Base-by-base conservation (phyloP, 2,797 vertebrate species). In the Scleropages formosus region DNA sequence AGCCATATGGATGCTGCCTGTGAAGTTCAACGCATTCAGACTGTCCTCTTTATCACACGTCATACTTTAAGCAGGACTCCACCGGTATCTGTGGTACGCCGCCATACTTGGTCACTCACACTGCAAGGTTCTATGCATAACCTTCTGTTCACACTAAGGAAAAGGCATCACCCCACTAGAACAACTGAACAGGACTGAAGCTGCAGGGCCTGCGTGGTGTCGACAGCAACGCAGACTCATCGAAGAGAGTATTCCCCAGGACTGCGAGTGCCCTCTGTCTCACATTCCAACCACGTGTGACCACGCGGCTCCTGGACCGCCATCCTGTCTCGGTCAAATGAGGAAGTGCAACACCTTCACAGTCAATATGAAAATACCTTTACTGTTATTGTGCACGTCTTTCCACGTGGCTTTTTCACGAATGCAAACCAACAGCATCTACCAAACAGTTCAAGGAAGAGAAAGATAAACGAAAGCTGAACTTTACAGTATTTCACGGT, bases 341-440 rank as follows among this genome's bases (percentile, higher is more conserved):
- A 12, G 1, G 18, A 81, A 75, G 58, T 77, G 78, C 81, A 11
- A 72, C 63, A 49, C 75, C 72, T 86, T 86, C 84, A 70, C 86
- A 85, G 85, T 88, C 87, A 88, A 84, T 89, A 90, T 89, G 88
- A 90, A 92, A 92, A 91, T 89, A 92, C 89, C 80, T 92, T 91
- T 88, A 91, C 86, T 81, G 79, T 81, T 83, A 89, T 82, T 81
- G 79, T 85, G 76, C 66, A 85, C 87, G 84, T 85, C 83, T 88
- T 89, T 90, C 82, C 85, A 88, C 84, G 88, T 84, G 81, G 80
- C 76, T 79, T 84, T 81, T 56, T 81, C 72, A 81, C 85, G 81
- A 88, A 85, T 81, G 87, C 83, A 85, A 89, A 88, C 86, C 82
- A 86, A 74, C 62, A 70, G 24, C 76, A 86, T 56, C 76, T 76